Evolutionary conservation across 2,113 vertebrate species (phyloP).

Genomic region (Carlito syrichta): DNA sequence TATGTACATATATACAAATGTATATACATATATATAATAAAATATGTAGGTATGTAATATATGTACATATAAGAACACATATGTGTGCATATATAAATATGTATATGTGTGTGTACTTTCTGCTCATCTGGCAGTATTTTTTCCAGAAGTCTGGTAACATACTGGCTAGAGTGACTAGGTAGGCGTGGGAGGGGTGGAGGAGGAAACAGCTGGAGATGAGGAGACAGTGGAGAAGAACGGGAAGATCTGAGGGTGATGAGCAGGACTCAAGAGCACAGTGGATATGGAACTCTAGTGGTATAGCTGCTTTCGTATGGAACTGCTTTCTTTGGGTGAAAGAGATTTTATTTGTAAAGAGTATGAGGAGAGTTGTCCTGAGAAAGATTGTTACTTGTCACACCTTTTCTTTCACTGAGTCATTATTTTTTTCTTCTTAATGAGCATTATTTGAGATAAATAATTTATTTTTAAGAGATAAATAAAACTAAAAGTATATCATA

Average conservation of each 20-base stretch:
- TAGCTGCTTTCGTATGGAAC: not conserved
- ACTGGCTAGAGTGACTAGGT: too few relatives aligned
- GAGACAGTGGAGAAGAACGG: not conserved
- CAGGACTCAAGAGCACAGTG: not conserved
- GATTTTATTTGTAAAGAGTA: not conserved
- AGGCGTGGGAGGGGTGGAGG: accelerated
- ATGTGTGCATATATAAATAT: too few relatives aligned
- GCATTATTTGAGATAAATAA: not conserved
- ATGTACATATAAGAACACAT: too few relatives aligned
- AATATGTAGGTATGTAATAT: too few relatives aligned
- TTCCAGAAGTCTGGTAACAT: not conserved
- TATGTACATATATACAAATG: too few relatives aligned
- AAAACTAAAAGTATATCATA: not conserved
- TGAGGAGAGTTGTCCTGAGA: not conserved
- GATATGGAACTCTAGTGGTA: not conserved
- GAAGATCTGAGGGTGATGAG: not conserved
- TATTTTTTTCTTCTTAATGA: not conserved
- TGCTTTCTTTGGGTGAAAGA: not conserved
- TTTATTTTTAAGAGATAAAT: constrained; percentile 32
- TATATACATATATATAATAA: too few relatives aligned
- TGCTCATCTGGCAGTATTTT: not conserved
- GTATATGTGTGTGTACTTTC: too few relatives aligned
- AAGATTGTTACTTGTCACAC: not conserved
- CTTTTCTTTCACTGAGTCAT: not conserved
- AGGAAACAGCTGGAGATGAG: not conserved